Evolutionary conservation across 2,113 vertebrate species (phyloP), one percentile per base, ranked within the genome.

Genomic region (Phyllostomus discolor): DNA sequence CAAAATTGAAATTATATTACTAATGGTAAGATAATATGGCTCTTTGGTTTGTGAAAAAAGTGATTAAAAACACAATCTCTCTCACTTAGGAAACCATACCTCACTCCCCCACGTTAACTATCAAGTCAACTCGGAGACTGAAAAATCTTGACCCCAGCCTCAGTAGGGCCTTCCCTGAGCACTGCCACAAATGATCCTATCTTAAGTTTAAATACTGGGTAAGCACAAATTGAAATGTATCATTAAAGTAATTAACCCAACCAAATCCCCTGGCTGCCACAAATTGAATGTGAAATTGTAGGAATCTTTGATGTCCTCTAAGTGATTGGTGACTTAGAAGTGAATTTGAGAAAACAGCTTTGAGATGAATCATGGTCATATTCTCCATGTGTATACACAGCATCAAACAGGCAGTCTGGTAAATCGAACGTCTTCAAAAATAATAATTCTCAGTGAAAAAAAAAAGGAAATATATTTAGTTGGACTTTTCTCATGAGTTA

Each of bases 31-130:
- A 91, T 33, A 83, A 83, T 43, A 66, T 38, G 43, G 5, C 17
- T 79, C 12, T 94, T 50, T 83, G 5, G 35, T 73, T 92, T 87
- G 57, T 86, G 50, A 85, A 95, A 95, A 94, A 89, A 79, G 33
- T 82, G 26, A 17, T 90, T 95, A 76, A 90, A 95, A 83, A 72
- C 28, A 48, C 10, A 80, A 90, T 82, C 14, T 72, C 20, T 79
- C 10, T 57, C 43, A 14, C 62, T 82, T 91, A 8, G 38, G 64
- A 95, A 96, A 88, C 1, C 31, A 81, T 7, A 79, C 24, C 31
- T 54, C 19, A 73, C 3, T 87, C 7, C 70, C 2, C 48, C 35
- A 1, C 41, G n/a, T 16, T 93, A 62, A 72, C 35, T 26, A 84
- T 15, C 1, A 79, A n/a, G 8, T 87, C 57, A 88, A 31, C 20